Base-by-base conservation (phyloP, 2,797 vertebrate genomes). In the Sandelia bainsii region DNA sequence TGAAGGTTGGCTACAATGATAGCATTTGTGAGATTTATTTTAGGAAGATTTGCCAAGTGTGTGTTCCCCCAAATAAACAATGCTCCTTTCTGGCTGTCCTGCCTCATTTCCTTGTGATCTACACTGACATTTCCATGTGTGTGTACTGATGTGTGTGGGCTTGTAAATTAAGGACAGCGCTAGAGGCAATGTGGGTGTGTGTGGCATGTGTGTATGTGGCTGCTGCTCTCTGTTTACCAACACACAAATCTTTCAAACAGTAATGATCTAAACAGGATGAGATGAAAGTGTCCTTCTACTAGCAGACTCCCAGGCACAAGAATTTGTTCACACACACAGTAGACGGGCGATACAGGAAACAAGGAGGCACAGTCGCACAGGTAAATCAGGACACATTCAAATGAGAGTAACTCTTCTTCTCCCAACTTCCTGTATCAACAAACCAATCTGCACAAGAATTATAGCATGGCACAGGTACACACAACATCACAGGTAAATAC, bases 81-180 rank as follows among this genome's bases (percentile, higher is more conserved):
- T 73, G 53, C 53, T 69, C 44, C 64, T 83, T 51, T 86, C 84
- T 83, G 78, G 69, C 63, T 80, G 80, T 84, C 83, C 87, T 77
- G 82, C 77, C 72, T 89, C 81, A 77, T 79, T 87, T 87, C 62
- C 80, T 75, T 75, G 65, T 88, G 76, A 91, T 88, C 80, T 58
- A 72, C 23, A 10, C 77, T 85, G 79, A 88, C 72, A 62, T 86
- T 81, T 83, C 62, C 39, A 37, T 82, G 51, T 59, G 39, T 62
- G 29, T 67, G 61, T 60, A 45, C 11, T 39, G 57, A 54, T 76
- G 59, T 77, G 87, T 81, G 82, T 72, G 77, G 63, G 87, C 68
- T 81, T 83, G 72, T 71, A 83, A 89, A 91, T 91, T 87, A 89
- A 91, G 90, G 84, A 87, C 87, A 90, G 59, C 8, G 77, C 91